phyloP scores from a whole-genome alignment of 2,888 invertebrate genomes.

The Drosophila algonquin region DNA sequence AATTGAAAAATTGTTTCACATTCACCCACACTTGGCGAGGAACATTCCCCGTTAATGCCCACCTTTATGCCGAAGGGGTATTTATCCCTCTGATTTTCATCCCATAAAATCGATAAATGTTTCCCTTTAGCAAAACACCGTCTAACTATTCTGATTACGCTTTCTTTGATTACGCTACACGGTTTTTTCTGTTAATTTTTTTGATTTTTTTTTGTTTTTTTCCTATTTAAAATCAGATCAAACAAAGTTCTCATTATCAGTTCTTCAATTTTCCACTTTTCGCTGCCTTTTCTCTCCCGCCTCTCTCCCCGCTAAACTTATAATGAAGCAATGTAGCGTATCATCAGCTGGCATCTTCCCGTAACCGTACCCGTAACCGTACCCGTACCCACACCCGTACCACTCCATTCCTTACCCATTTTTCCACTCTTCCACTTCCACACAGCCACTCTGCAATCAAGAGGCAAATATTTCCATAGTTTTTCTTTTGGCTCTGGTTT shows the following conservation, averaged over 20 bases:
- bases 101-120: background rate
- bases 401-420: slow-evolving; percentile 10
- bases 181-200: too few species aligned
- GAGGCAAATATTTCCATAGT: slow-evolving; percentile 39
- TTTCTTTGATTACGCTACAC: slow-evolving; percentile 16
- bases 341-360: slow-evolving; percentile 17
- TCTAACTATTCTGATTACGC: slow-evolving; percentile 12
- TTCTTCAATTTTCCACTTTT: slow-evolving; percentile 8
- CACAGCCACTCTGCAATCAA: slow-evolving; percentile 37
- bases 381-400: too few species aligned
- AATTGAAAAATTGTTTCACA: background rate
- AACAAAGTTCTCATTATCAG: slow-evolving; percentile 20
- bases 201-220: background rate
- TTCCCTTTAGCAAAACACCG: background rate
- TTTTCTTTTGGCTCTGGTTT: slow-evolving; percentile 9
- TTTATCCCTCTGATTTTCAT: background rate
- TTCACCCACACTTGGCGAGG: background rate
- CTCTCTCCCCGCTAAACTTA: slow-evolving; percentile 19
- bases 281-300: background rate
- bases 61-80: background rate
- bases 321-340: slow-evolving; percentile 37
- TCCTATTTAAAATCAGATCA: slow-evolving; percentile 23
- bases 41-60: background rate
- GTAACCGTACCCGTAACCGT: too few species aligned
- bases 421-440: slow-evolving; percentile 1